Conservation (phyloP, 2,797 vertebrate genomes). For the Dendrocincla fuliginosa region DNA sequence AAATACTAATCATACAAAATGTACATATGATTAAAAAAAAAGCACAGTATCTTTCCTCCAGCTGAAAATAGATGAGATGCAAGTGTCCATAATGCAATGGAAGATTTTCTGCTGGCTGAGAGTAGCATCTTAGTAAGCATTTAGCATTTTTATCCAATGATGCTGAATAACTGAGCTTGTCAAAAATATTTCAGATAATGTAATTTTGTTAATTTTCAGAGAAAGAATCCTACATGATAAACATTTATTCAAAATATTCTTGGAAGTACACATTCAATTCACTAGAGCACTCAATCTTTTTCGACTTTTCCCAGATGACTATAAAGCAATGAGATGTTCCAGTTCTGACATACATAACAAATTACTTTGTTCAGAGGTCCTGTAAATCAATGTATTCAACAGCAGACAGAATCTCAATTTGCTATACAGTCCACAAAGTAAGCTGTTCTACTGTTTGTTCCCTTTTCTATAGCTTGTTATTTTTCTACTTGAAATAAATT, state of each 20-base stretch:
- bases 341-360: background rate
- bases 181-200: background rate
- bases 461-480: background rate
- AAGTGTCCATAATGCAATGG: background rate
- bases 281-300: background rate
- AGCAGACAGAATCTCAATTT: background rate
- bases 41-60: background rate
- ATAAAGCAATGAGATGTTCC: background rate
- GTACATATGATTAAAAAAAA: background rate
- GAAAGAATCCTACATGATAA: background rate
- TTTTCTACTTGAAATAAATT: background rate
- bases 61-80: background rate
- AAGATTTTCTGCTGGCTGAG: background rate
- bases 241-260: background rate
- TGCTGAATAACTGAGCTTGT: background rate
- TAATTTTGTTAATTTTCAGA: background rate
- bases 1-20: background rate
- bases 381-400: background rate
- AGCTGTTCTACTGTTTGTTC: background rate
- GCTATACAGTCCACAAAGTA: background rate
- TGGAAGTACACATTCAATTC: background rate
- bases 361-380: background rate
- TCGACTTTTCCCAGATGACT: accelerated
- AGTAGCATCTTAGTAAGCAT: background rate
- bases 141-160: background rate